phyloP scores from a whole-genome alignment of 2,797 vertebrate genomes.

The Lophius americanus region DNA sequence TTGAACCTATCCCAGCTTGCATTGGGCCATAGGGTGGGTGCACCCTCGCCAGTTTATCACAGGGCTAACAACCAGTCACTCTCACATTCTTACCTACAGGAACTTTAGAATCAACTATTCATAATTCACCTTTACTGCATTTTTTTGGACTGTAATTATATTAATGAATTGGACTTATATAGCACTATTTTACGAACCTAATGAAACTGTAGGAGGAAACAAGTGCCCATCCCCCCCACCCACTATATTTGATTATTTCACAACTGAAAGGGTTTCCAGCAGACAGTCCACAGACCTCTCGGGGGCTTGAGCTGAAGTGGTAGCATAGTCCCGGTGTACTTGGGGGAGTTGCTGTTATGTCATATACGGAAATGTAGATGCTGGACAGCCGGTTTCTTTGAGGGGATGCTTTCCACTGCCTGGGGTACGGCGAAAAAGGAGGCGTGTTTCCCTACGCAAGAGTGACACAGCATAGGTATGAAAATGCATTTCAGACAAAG shows the following conservation, averaged over 20 bases:
- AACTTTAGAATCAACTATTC: too few species aligned
- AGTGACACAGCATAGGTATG: constrained; percentile 1
- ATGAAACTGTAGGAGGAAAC: too few species aligned
- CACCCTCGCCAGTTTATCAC: too few species aligned
- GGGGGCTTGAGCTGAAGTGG: constrained; percentile 83
- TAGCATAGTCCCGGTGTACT: constrained; percentile 79
- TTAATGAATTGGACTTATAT: too few species aligned
- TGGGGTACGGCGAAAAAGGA: constrained; percentile 84
- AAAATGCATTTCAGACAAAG: not conserved
- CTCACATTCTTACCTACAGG: too few species aligned
- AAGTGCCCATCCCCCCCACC: too few species aligned
- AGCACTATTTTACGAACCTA: too few species aligned
- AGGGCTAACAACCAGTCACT: too few species aligned
- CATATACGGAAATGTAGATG: constrained; percentile 81
- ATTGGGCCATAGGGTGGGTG: too few species aligned
- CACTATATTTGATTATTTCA: not conserved
- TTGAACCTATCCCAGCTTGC: too few species aligned
- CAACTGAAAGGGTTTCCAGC: constrained; percentile 30
- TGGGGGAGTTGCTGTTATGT: constrained; percentile 37
- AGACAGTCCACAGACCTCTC: constrained; percentile 74
- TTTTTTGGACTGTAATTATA: too few species aligned
- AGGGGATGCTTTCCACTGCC: constrained; percentile 68
- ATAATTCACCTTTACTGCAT: too few species aligned
- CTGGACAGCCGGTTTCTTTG: constrained; percentile 76
- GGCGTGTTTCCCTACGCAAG: constrained; percentile 79